Evolutionary conservation across 1,140 invertebrate genomes (phyloP).

Genomic region (Zaprionus ghesquierei): DNA sequence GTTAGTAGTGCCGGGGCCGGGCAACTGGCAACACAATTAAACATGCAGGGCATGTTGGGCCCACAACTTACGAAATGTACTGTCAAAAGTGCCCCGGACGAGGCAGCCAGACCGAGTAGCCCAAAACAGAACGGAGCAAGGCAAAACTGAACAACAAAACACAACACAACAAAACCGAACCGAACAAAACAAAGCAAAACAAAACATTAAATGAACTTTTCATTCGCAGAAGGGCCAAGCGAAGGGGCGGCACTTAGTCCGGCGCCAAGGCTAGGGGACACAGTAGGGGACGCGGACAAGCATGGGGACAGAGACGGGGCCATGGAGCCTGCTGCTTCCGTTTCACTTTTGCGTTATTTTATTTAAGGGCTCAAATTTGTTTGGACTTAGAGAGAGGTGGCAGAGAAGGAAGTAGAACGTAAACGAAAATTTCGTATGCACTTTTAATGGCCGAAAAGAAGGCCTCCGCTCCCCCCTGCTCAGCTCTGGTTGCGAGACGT

Average conservation of each 20-base stretch:
- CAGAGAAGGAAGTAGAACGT: neutral
- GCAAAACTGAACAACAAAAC: neutral
- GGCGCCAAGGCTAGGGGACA: neutral
- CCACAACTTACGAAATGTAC: constrained; percentile 45
- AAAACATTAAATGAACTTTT: constrained; percentile 51
- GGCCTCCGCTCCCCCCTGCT: neutral
- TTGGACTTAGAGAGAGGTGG: constrained; percentile 6
- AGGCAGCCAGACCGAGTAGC: constrained; percentile 2
- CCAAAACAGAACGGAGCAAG: neutral
- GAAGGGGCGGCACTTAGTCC: constrained; percentile 5
- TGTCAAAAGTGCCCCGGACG: constrained; percentile 50
- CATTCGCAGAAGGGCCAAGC: constrained; percentile 19
- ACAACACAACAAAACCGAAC: neutral
- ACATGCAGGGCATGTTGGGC: constrained; percentile 57
- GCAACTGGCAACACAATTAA: constrained; percentile 36
- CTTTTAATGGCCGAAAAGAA: constrained; percentile 42
- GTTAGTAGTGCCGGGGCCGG: constrained; percentile 4
- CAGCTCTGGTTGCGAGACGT: neutral
- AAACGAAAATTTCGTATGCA: constrained; percentile 43
- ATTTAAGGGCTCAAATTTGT: constrained; percentile 38
- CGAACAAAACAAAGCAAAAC: constrained; percentile 25
- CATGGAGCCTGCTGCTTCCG: constrained; percentile 6
- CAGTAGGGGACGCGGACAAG: neutral
- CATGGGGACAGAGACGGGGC: neutral
- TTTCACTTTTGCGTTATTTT: constrained; percentile 45